Evolutionary conservation across 2,888 invertebrate species (phyloP), one percentile per base, ranked within the genome.

Genomic region (Hesperia comma): DNA sequence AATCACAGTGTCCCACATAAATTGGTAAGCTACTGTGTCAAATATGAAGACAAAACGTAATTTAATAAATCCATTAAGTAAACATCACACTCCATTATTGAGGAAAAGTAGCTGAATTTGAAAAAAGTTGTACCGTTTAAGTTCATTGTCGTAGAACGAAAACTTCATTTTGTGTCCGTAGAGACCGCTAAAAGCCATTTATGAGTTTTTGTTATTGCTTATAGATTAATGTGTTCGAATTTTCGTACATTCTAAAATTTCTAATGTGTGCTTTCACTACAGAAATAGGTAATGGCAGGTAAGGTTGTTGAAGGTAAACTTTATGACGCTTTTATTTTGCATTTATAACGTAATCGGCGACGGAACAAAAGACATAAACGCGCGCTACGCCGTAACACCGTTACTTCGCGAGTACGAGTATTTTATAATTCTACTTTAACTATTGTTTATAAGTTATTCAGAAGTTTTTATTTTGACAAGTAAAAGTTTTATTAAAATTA

Each of bases 321-420:
- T 49, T 40, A 56, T 37, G 40, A 41, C 32, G 55, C 49, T 57
- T 19, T 41, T 55, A 40, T 62, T 26, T 26, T 26, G 5, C 53
- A 21, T 49, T 63, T 56, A 37, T 46, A 56, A 51, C 67, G 51
- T 72, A 69, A 70, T 72, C 69, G 67, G 64, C 63, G 58, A 58
- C 56, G 46, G 69, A 68, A 71, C 70, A 75, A 77, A 77, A 78
- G 77, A 77, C 74, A 69, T 75, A 70, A 75, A 78, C 78, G 77
- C 69, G 55, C 67, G 54, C 68, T 49, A 46, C 68, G 51, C 55
- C 26, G 40, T 68, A 71, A 68, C 70, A 72, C 75, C 75, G 75
- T 75, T 75, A 75, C 63, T 51, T 64, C 68, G 17, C 19, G 19
- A 49, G 4, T 8, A 26, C 26, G 3, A 26, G 26, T 26, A 26